phyloP scores from a whole-genome alignment of 1,140 invertebrate genomes.

The Popillia japonica region DNA sequence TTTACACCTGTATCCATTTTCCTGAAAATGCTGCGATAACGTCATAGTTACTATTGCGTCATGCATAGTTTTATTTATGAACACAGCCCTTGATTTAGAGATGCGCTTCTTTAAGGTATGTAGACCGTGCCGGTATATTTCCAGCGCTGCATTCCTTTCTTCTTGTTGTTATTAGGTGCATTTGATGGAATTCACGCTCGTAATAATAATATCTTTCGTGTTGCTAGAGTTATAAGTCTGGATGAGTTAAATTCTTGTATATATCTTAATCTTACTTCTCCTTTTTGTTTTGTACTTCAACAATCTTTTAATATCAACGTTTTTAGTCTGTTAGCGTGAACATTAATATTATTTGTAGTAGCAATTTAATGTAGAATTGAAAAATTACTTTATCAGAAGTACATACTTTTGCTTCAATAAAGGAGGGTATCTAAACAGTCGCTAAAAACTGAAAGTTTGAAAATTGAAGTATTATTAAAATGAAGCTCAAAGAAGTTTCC shows the following conservation, averaged over 20 bases:
- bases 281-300: too few species aligned
- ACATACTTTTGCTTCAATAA: too few species aligned
- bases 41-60: slow-evolving; percentile 14
- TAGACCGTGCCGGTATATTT: neutral
- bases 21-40: slow-evolving; percentile 40
- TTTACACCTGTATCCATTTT: neutral
- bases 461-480: too few species aligned
- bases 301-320: too few species aligned
- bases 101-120: slow-evolving; percentile 15
- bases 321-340: too few species aligned
- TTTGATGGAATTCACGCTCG: slow-evolving; percentile 13
- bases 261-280: too few species aligned
- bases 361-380: too few species aligned
- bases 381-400: too few species aligned
- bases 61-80: neutral
- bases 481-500: too few species aligned
- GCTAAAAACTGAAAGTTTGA: too few species aligned
- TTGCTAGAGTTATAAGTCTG: neutral
- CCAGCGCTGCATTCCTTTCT: slow-evolving; percentile 25
- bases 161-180: neutral
- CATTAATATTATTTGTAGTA: too few species aligned
- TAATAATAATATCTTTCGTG: neutral
- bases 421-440: too few species aligned
- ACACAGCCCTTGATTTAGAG: slow-evolving; percentile 3
- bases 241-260: neutral